Evolutionary conservation across 2,797 vertebrate genomes (phyloP), one percentile per base, ranked within the genome.

Genomic region (Hafferia zeledoni): DNA sequence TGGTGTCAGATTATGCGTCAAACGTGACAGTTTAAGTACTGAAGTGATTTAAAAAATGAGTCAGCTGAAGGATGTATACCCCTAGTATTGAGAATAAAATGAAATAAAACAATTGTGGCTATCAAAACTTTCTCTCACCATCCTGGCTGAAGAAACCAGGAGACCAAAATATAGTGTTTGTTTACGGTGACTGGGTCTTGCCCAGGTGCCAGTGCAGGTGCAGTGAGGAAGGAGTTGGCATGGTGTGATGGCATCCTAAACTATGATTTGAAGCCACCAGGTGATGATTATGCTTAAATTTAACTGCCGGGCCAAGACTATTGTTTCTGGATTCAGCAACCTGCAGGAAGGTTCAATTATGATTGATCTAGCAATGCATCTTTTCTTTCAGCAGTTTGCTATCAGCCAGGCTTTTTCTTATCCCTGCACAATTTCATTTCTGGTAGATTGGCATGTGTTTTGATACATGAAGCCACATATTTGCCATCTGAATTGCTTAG

Each of bases 21-120:
- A 75, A 39, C 81, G 44, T 91, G 92, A 86, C 92, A 79, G 77
- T 83, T 95, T 93, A 95, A 94, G 60, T 87, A 83, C 85, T 91
- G 65, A 69, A 85, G 75, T 56, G 83, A 92, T 94, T 94, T 95
- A 74, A 91, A 89, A 96, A 93, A 85, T 82, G 74, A 94, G n/a
- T 74, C 76, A 71, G 44, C 28, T 90, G 92, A 75, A 95, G 86
- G 72, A 75, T 82, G 69, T 89, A 89, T 91, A 77, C 87, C 56
- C 35, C 43, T 78, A 49, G 78, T 18, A 93, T 53, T 13, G 13
- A 94, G 87, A 76, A 74, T 86, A 86, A 95, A 95, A 85, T 44
- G 68, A 25, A 83, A 79, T 91, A 46, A 81, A 97, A 87, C 79
- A 83, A 76, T 80, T 2, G 3, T 46, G 52, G n/a, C 83, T 88